These are phyloP conservation scores for Motacilla alba DNA, from an alignment of 2,113 vertebrate genomes.

Conservation along the genomic window DNA sequence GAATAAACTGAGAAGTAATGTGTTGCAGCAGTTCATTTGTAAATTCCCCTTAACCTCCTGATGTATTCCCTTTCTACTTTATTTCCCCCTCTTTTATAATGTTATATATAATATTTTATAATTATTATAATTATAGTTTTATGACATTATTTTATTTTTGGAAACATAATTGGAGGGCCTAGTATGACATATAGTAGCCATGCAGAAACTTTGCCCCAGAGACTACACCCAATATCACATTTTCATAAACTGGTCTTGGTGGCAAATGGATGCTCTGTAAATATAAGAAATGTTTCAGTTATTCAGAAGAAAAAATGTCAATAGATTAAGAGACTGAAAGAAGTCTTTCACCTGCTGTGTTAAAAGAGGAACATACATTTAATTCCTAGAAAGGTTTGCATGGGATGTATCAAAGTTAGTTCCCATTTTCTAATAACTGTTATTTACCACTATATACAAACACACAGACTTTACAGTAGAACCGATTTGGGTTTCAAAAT, in stretches of 20 bases:
- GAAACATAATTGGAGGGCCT: not conserved
- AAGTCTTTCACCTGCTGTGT: not conserved
- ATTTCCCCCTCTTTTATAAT: not conserved
- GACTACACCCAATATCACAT: not conserved
- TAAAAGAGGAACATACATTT: not conserved
- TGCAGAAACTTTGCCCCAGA: not conserved
- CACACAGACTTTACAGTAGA: not conserved
- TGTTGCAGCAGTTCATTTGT: not conserved
- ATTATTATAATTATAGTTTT: too few species aligned
- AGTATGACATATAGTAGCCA: not conserved
- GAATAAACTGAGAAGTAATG: not conserved
- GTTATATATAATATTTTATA: too few species aligned
- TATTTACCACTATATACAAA: not conserved
- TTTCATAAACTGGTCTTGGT: not conserved
- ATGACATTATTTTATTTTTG: not conserved
- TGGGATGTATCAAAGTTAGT: not conserved
- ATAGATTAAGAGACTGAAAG: not conserved
- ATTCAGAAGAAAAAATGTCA: not conserved
- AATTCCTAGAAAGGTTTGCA: not conserved
- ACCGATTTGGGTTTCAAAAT: not conserved
- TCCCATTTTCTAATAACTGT: not conserved
- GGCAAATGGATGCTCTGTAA: not conserved
- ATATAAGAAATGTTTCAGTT: not conserved
- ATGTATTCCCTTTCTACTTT: not conserved
- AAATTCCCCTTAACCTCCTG: not conserved